Conservation (phyloP, 2,888 invertebrate genomes). For the Ischnura elegans region DNA sequence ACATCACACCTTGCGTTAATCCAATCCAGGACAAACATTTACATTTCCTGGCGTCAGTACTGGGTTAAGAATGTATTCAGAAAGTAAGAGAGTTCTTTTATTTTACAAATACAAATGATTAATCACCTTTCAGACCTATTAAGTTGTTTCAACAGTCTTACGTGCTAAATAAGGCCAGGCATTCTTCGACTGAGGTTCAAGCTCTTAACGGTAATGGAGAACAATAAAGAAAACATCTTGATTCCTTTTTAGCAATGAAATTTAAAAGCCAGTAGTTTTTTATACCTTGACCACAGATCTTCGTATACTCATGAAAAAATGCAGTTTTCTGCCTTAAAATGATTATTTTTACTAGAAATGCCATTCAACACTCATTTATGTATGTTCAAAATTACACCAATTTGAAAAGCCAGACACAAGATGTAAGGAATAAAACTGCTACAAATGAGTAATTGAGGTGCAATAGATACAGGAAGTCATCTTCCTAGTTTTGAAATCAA, state of each 20-base stretch:
- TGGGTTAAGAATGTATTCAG: conserved; percentile 5
- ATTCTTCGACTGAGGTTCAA: neutral
- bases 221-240: neutral
- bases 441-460: neutral
- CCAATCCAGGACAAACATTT: neutral
- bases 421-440: neutral
- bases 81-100: neutral
- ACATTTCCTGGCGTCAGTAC: neutral
- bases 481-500: neutral
- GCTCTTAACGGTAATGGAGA: neutral
- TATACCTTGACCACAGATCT: too few species aligned
- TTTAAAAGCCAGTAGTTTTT: too few species aligned
- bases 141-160: neutral
- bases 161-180: neutral
- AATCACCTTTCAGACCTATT: neutral
- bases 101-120: neutral
- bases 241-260: neutral
- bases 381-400: neutral
- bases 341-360: neutral
- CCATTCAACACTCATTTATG: neutral
- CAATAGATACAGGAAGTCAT: neutral
- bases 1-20: conserved; percentile 15
- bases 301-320: too few species aligned
- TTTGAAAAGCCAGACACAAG: neutral
- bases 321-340: neutral